phyloP scores from a whole-genome alignment of 2,888 invertebrate species.

The Plebejus anna region DNA sequence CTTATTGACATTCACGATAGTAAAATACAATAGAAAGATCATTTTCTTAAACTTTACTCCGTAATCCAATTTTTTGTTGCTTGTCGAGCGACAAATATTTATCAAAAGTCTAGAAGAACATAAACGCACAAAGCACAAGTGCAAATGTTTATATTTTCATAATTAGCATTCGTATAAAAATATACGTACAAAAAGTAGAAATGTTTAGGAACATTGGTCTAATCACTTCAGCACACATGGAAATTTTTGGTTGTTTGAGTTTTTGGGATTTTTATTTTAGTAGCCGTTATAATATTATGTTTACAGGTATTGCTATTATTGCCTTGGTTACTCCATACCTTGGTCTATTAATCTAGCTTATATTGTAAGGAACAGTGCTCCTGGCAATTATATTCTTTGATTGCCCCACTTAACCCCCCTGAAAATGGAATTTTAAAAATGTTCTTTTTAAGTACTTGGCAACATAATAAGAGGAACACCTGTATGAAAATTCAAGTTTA shows the following conservation, averaged over 20 bases:
- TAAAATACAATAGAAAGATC: slow-evolving; percentile 13
- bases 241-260: not conserved
- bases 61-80: slow-evolving; percentile 1
- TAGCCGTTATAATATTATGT: not conserved
- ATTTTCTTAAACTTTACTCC: slow-evolving; percentile 18
- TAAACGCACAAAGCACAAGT: not conserved
- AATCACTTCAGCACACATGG: not conserved
- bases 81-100: not conserved
- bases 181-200: not conserved
- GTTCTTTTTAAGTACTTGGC: not conserved
- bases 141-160: not conserved
- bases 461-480: not conserved
- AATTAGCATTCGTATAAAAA: slow-evolving; percentile 13
- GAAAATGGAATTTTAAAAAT: not conserved
- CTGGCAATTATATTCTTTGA: too few relatives aligned
- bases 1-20: slow-evolving; percentile 14
- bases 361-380: not conserved
- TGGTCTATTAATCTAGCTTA: not conserved
- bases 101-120: not conserved
- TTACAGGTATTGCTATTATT: not conserved
- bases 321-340: not conserved
- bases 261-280: not conserved
- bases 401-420: too few relatives aligned
- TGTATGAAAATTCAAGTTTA: too few relatives aligned
- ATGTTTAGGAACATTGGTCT: slow-evolving; percentile 4